Evolutionary conservation across 2,797 vertebrate genomes (phyloP), one percentile per base, ranked within the genome.

Genomic region (Oreochromis mossambicus): DNA sequence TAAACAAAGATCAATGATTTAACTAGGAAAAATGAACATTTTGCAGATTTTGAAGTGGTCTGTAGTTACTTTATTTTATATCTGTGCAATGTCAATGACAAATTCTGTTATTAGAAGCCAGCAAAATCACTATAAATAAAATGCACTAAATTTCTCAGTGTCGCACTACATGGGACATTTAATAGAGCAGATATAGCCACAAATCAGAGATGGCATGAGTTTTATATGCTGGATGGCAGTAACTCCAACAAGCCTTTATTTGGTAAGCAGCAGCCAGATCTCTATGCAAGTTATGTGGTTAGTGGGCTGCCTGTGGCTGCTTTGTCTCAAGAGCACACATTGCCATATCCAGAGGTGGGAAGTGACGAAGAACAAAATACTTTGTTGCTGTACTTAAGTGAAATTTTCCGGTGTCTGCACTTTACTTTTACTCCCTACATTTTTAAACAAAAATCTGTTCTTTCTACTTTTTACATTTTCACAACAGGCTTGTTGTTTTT

Each of bases 171-270:
- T 21, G 13, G 13, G 13, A 7, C 13, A 73, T 46, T 46, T 48
- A 1, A 3, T 15, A 70, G 38, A 17, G 38, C 63, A 41, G 13
- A 70, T 68, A 15, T 26, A 24, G 38, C 21, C 66, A 17, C 38
- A 70, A 26, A 46, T 43, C 38, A 70, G 38, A 46, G 66, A 26
- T 7, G 21, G 3, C 8, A 9, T 43, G 13, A 9, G n/a, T 70
- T 43, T 70, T 21, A 46, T 70, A 70, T 3, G 6, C 21, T 1
- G 63, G 1, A 46, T 3, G 6, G 12, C 52, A 50, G 9, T 10
- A 51, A 2, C 34, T 63, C 75, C 29, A 76, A 13, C n/a, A 51
- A 48, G 43, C 11, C 52, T 54, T 78, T 83, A 75, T 78, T 63
- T 73, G 46, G 77, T 46, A 5, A 66, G 36, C 1, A 17, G 6